These are phyloP conservation scores for chimpanzee (Pan troglodytes) DNA, from an alignment of 2,113 vertebrate species.

Conservation along the genomic window NHGRI_mPanTro3-v2.1_pri NC_072409.2:36641501-36642000, in stretches of 20 bases:
- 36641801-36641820: constrained; percentile 34
- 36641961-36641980: constrained; percentile 58
- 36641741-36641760: neutral
- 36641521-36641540: neutral
- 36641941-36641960: constrained; percentile 60
- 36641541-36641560: neutral
- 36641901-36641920: constrained; percentile 37
- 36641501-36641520: neutral
- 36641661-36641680: constrained; percentile 23
- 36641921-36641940: constrained; percentile 56
- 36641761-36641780: constrained; percentile 36
- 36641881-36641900: constrained; percentile 37
- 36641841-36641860: constrained; percentile 46
- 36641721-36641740: constrained; percentile 30
- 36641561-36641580: neutral
- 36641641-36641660: neutral
- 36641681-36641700: neutral
- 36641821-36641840: constrained; percentile 11
- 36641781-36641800: constrained; percentile 52
- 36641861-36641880: constrained; percentile 36
- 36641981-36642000: constrained; percentile 35
- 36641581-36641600: neutral
- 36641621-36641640: neutral
- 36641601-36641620: neutral
- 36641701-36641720: neutral